These are phyloP conservation scores for Diplodus puntazzo DNA, from an alignment of 2,797 vertebrate species.

Conservation along the genomic window DNA sequence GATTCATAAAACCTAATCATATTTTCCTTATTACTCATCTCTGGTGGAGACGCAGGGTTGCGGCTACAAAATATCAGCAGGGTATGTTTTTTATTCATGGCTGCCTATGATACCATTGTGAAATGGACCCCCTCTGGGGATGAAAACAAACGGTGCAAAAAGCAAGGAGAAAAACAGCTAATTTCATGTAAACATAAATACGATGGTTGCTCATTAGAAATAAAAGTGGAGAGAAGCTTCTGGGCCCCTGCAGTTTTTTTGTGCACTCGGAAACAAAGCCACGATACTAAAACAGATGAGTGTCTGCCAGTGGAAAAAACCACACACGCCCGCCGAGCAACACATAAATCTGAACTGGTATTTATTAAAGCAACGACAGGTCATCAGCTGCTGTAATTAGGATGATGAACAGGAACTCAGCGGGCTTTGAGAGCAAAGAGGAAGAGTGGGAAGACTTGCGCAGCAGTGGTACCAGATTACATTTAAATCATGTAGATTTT, in stretches of 20 bases:
- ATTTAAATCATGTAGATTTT: conserved; percentile 30
- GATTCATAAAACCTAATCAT: conserved; percentile 60
- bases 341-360: conserved; percentile 31
- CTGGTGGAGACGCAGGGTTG: conserved; percentile 5
- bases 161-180: conserved; percentile 47
- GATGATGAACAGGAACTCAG: conserved; percentile 52
- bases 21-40: conserved; percentile 65
- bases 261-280: conserved; percentile 35
- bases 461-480: conserved; percentile 32
- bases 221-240: conserved; percentile 25
- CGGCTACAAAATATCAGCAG: conserved; percentile 46
- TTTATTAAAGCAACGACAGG: conserved; percentile 52
- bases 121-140: conserved; percentile 62
- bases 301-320: background rate
- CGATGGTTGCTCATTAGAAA: conserved; percentile 61
- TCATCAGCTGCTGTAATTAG: conserved; percentile 57
- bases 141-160: conserved; percentile 64
- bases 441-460: conserved; percentile 20
- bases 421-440: conserved; percentile 34
- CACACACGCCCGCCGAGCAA: background rate
- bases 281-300: conserved; percentile 13
- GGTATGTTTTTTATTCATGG: conserved; percentile 4
- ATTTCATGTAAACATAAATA: conserved; percentile 68
- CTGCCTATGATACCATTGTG: conserved; percentile 56
- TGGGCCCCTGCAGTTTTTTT: conserved; percentile 28